Evolutionary conservation across 2,797 vertebrate species (phyloP).

Genomic region (Manis javanica): DNA sequence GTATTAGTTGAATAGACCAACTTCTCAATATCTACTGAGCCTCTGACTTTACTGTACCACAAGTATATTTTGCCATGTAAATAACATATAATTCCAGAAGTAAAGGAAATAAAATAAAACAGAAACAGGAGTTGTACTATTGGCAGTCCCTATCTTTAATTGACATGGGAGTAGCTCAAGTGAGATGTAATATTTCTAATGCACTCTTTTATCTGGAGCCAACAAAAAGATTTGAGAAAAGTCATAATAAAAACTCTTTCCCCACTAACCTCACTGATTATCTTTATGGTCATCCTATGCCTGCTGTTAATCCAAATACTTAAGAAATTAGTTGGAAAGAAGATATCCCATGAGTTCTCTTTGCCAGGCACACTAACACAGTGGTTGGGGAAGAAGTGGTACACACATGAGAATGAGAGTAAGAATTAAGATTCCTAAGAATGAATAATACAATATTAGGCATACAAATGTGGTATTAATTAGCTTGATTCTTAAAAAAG

Average conservation of each 20-base stretch:
- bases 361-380: neutral
- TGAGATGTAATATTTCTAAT: too few species aligned
- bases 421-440: neutral
- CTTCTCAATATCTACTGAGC: neutral
- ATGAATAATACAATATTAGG: neutral
- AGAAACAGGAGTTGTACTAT: neutral
- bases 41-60: neutral
- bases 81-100: neutral
- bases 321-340: neutral
- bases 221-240: too few species aligned
- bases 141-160: too few species aligned
- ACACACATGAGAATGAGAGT: neutral
- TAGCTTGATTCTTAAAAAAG: neutral
- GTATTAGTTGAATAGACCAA: neutral
- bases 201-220: too few species aligned
- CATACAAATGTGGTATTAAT: neutral
- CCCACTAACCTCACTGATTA: neutral
- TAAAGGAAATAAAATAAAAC: neutral
- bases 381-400: neutral
- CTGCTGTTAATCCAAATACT: neutral
- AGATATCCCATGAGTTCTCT: neutral
- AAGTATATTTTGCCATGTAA: neutral
- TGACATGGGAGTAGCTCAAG: too few species aligned
- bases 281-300: neutral
- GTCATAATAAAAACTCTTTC: too few species aligned